These are phyloP conservation scores for Passer domesticus DNA, from an alignment of 2,113 vertebrate genomes.

Conservation along the genomic window DNA sequence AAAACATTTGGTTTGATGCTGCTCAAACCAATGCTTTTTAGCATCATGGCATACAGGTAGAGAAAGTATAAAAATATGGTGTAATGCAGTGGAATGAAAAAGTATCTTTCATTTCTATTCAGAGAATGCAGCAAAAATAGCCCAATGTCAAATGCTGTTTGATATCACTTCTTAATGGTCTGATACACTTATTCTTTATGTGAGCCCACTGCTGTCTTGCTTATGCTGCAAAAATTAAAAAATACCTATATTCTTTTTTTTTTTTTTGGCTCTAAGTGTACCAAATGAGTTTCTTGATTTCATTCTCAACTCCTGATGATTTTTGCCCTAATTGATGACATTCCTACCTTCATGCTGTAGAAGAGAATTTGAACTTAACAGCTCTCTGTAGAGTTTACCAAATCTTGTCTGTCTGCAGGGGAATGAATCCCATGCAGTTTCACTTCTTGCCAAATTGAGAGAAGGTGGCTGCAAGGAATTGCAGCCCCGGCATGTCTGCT, in stretches of 20 bases:
- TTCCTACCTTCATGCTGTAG: neutral
- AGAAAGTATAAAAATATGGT: neutral
- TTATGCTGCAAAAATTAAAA: neutral
- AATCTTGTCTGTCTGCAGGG: neutral
- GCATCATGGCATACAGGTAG: neutral
- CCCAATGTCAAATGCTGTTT: conserved; percentile 48
- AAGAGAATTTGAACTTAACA: neutral
- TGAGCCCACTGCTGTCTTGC: neutral
- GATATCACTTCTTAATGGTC: conserved; percentile 25
- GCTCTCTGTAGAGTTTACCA: neutral
- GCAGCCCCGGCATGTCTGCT: neutral
- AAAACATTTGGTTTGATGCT: neutral
- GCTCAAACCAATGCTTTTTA: neutral
- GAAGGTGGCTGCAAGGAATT: neutral
- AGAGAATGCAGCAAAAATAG: conserved; percentile 42
- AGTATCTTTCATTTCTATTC: conserved; percentile 6
- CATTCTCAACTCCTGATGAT: neutral
- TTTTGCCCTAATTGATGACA: neutral
- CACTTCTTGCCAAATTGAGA: neutral
- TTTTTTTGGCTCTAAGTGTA: neutral
- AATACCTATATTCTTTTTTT: neutral
- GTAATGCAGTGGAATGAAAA: neutral
- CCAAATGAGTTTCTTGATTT: neutral
- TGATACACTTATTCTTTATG: conserved; percentile 18
- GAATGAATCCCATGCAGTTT: neutral